Evolutionary conservation across 1,140 invertebrate species (phyloP).

Genomic region (Brachionus plicatilis): DNA sequence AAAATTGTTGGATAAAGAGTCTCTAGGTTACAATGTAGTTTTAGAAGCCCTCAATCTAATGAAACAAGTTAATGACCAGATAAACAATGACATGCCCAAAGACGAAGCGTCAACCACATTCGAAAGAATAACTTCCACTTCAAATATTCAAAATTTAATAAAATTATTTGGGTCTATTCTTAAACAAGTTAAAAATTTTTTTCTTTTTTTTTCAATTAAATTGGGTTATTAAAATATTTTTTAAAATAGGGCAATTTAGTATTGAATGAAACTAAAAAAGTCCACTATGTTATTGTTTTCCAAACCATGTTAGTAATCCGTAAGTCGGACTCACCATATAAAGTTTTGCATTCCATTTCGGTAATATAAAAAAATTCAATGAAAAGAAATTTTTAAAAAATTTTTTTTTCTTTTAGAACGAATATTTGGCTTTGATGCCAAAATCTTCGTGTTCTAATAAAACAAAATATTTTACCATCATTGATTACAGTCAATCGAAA

Average conservation of each 20-base stretch:
- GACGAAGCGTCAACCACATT: neutral
- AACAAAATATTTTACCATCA: constrained; percentile 26
- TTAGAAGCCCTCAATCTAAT: constrained; percentile 1
- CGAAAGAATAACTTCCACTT: neutral
- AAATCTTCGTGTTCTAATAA: constrained; percentile 6
- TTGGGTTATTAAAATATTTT: neutral
- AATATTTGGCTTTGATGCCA: constrained; percentile 35
- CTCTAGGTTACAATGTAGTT: neutral
- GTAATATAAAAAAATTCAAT: neutral
- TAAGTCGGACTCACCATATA: neutral
- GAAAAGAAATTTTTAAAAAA: neutral
- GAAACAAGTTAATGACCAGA: constrained; percentile 37
- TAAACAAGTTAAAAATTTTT: neutral
- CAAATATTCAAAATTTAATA: constrained; percentile 29
- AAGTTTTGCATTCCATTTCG: constrained; percentile 31
- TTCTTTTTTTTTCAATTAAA: neutral
- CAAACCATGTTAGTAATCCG: neutral
- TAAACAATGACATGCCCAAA: constrained; percentile 28
- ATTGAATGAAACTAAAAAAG: constrained; percentile 20
- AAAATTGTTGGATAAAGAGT: constrained; percentile 30
- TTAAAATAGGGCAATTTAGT: constrained; percentile 27
- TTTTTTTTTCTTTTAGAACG: constrained; percentile 11
- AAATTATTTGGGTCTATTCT: constrained; percentile 5
- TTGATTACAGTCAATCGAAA: constrained; percentile 37
- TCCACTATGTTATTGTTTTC: constrained; percentile 23